Base-by-base conservation (phyloP, 2,113 vertebrate genomes). In the Irena cyanogastra region DNA sequence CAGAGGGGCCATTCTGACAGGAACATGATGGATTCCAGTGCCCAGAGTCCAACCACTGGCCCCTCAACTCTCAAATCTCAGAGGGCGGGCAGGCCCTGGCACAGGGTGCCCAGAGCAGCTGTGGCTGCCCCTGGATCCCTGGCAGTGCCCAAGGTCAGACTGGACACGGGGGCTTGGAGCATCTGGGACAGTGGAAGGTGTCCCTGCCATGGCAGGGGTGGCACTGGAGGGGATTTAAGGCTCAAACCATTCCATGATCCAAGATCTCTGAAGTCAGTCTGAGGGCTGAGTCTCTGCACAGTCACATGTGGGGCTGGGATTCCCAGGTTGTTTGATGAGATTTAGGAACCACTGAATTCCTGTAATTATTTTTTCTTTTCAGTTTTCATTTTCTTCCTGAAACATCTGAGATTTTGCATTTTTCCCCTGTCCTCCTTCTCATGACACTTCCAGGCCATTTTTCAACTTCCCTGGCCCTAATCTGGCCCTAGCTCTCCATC, bases 181-280 rank as follows among this genome's bases (percentile, higher is more conserved):
- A 52, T 44, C 31, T 60, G 72, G 72, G 22, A 33, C 4, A 37
- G 53, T 30, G 65, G 56, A 0, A 54, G n/a, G 41, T 26, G 50
- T 66, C 77, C 50, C 41, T 66, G 61, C 37, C 60, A 30, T 6
- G 39, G 60, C 37, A 37, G 27, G 63, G 33, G 7, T 37, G 53
- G 11, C 6, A 39, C 31, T 47, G 70, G 56, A 0, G 2, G 47
- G 10, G 6, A 1, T 47, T 52, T 63, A 3, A n/a, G 8, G 10
- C 16, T 9, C n/a, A 54, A 63, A 3, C 9, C 16, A 41, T 20
- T 41, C 47, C 37, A 44, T 10, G 39, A 12, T 33, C 45, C 63
- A 18, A 10, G 22, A 27, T 44, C 28, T 59, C 39, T 33, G 26
- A 59, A 13, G 45, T 44, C 20, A 7, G 7, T 24, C 42, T 41